Conservation (phyloP, 2,888 invertebrate species). For the Strigamia crassipes region DNA sequence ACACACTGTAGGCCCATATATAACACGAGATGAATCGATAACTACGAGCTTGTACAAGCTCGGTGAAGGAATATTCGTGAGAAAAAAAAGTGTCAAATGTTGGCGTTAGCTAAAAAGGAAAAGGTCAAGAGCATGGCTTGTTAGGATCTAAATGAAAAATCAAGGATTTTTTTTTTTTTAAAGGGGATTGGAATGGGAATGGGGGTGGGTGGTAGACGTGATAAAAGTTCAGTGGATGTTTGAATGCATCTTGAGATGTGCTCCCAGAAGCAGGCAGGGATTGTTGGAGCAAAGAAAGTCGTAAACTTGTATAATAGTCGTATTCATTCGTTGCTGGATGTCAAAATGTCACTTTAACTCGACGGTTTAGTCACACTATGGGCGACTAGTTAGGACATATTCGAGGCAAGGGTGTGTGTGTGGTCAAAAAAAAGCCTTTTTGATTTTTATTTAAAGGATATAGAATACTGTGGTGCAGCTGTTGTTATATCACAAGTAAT, state of each 20-base stretch:
- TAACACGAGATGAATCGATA: background rate
- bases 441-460: too few species aligned
- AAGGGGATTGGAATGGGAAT: background rate
- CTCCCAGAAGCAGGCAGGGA: slow-evolving; percentile 17
- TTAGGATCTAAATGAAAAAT: background rate
- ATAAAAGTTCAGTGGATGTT: slow-evolving; percentile 22
- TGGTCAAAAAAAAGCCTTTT: background rate
- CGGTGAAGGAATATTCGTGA: background rate
- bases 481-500: too few species aligned
- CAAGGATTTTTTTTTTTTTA: background rate
- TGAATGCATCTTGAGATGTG: slow-evolving; percentile 28
- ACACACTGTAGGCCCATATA: background rate
- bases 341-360: background rate
- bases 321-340: slow-evolving; percentile 31
- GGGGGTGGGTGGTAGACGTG: background rate
- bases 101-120: background rate
- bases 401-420: slow-evolving; percentile 8
- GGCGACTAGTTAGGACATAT: background rate
- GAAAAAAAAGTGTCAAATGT: background rate
- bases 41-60: background rate
- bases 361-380: slow-evolving; percentile 33
- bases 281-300: slow-evolving; percentile 24
- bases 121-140: background rate
- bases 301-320: slow-evolving; percentile 23
- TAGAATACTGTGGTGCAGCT: too few species aligned